Percentiles rank a stretch among this genome's conserved stretches.
Evolutionary conservation across 1,140 invertebrate species (phyloP).

Genomic region (Drosophila pandora): DNA sequence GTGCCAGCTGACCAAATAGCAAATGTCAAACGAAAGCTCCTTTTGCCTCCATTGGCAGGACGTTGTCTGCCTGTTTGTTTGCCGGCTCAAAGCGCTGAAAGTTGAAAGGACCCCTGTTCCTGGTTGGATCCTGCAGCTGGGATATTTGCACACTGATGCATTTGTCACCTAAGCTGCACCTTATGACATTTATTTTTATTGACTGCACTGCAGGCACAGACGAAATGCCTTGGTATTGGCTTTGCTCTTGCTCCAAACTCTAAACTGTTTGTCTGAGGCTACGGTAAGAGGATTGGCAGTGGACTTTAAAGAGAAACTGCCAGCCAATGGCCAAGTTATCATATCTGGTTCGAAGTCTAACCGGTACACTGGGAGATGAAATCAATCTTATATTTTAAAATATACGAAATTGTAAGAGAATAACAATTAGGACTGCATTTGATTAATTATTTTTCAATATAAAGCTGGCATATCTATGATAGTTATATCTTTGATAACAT

Average conservation of each 20-base stretch:
- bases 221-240: slow-evolving; percentile 9
- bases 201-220: slow-evolving; percentile 49
- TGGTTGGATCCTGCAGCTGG: slow-evolving; percentile 16
- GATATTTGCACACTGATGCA: slow-evolving; percentile 62
- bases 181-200: slow-evolving; percentile 83
- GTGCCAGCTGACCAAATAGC: slow-evolving; percentile 53
- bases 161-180: slow-evolving; percentile 69
- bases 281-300: slow-evolving; percentile 60
- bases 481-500: too few species aligned
- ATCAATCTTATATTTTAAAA: too few species aligned
- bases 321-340: slow-evolving; percentile 34
- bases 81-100: slow-evolving; percentile 46
- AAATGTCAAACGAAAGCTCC: slow-evolving; percentile 31
- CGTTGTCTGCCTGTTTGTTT: slow-evolving; percentile 44
- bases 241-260: slow-evolving; percentile 26
- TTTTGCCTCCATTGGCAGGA: neutral
- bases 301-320: slow-evolving; percentile 50
- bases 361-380: neutral
- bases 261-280: slow-evolving; percentile 46
- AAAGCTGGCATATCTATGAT: too few species aligned
- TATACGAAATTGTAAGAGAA: too few species aligned
- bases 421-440: too few species aligned
- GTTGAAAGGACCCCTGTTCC: slow-evolving; percentile 6
- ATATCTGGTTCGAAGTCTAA: neutral
- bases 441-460: too few species aligned